phyloP scores from a whole-genome alignment of 2,113 vertebrate genomes.

The Xiphophorus couchianus region DNA sequence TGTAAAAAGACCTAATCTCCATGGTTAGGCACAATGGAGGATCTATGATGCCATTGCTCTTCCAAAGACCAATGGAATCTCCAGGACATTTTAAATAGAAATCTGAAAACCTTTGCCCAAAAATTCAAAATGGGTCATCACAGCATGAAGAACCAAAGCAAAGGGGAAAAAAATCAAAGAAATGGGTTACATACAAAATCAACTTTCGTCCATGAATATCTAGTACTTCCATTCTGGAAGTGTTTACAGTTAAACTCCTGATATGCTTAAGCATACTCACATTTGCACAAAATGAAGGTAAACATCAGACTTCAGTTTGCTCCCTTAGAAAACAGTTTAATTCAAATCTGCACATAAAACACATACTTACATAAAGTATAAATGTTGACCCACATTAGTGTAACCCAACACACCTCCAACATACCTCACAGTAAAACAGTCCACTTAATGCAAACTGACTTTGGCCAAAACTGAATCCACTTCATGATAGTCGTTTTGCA shows the following conservation, averaged over 20 bases:
- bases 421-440: conserved; percentile 60
- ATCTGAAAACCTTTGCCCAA: too few relatives aligned
- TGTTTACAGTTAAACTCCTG: background rate
- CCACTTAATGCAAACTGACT: conserved; percentile 56
- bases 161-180: background rate
- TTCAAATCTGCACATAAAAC: conserved; percentile 79
- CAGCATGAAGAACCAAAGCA: too few relatives aligned
- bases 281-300: conserved; percentile 15
- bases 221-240: background rate
- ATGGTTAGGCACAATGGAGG: too few relatives aligned
- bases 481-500: conserved; percentile 53
- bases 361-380: conserved; percentile 79
- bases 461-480: conserved; percentile 53
- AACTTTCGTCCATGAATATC: background rate
- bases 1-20: too few relatives aligned
- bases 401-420: conserved; percentile 59
- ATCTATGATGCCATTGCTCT: too few relatives aligned
- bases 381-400: conserved; percentile 74
- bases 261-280: background rate
- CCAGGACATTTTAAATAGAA: too few relatives aligned
- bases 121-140: too few relatives aligned
- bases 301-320: conserved; percentile 30
- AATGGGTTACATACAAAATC: background rate
- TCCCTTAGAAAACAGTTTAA: conserved; percentile 78
- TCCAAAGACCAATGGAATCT: too few relatives aligned